Base-by-base conservation (phyloP, 2,797 vertebrate species). In the Enteromius mattozi region DNA sequence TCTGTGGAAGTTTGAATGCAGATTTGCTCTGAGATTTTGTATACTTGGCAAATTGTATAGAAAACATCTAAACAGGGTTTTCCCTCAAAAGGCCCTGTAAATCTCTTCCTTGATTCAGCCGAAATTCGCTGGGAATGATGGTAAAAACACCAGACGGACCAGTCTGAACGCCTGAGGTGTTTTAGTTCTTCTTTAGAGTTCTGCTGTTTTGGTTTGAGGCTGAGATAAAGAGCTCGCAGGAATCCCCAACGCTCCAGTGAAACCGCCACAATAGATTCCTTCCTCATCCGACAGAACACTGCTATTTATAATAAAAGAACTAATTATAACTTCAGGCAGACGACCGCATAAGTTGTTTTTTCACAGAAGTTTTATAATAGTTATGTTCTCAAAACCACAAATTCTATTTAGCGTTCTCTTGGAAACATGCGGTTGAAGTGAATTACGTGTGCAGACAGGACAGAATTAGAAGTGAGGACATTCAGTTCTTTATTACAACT, bases 321-420 rank as follows among this genome's bases (percentile, higher is more conserved):
- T 24, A 49, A 68, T 49, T 14, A 78, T 65, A 33, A 30, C 42
- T 79, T n/a, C 3, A 30, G 61, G 24, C 42, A 49, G 35, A 42
- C 54, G 16, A 77, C 51, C 35, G 1, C 75, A 77, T 27, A n/a
- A 42, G 54, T 77, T 35, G 13, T 77, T 59, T n/a, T 59, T 59
- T 61, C 35, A 40, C 54, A 77, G 54, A 61, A 77, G 37, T 77
- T 14, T 21, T 69, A 69, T 17, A 40, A 37, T 69, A 21, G 66
- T 33, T 65, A 65, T 16, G 66, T 4, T 68, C 35, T 40, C 33
- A n/a, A 21, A 40, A 40, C 7, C 66, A 65, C 27, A 7, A 3
- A 33, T 65, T 65, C 6, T 33, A 3, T 21, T 12, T n/a, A 21
- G 66, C 19, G 5, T 69, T 69, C 66, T 40, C 17, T 4, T 40